phyloP scores from a whole-genome alignment of 2,888 invertebrate genomes.

The Hedychridium roseum region DNA sequence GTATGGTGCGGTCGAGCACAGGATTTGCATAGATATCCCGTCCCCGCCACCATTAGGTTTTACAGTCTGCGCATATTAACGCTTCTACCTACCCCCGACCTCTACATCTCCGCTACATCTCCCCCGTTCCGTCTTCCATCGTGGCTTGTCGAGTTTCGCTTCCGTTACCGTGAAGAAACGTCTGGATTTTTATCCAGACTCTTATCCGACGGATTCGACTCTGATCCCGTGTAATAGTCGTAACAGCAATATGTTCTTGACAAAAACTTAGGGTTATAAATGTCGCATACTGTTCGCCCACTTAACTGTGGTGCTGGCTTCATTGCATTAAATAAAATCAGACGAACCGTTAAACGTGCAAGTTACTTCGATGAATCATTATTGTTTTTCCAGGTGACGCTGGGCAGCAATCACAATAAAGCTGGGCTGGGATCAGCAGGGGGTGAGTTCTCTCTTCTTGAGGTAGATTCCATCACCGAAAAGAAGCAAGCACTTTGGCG shows the following conservation, averaged over 20 bases:
- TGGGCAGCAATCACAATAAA: slow-evolving; percentile 70
- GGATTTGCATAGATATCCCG: slow-evolving; percentile 15
- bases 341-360: too few relatives aligned
- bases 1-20: slow-evolving; percentile 1
- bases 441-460: slow-evolving; percentile 43
- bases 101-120: slow-evolving; percentile 12
- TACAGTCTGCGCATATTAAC: slow-evolving; percentile 21
- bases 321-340: too few relatives aligned
- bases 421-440: slow-evolving; percentile 70
- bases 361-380: too few relatives aligned
- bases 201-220: too few relatives aligned
- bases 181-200: too few relatives aligned
- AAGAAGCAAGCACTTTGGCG: slow-evolving; percentile 61
- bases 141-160: too few relatives aligned
- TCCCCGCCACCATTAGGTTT: slow-evolving; percentile 12
- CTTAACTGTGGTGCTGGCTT: too few relatives aligned
- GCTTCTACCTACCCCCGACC: slow-evolving; percentile 8
- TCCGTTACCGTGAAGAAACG: too few relatives aligned
- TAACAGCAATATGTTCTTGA: too few relatives aligned
- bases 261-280: too few relatives aligned
- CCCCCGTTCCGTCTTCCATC: slow-evolving; percentile 6
- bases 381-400: slow-evolving; percentile 66
- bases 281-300: too few relatives aligned
- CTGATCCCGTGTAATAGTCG: too few relatives aligned
- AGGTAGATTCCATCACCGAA: slow-evolving; percentile 45